Conservation (phyloP, 2,888 invertebrate genomes). For the Muschampia staudingeri region DNA sequence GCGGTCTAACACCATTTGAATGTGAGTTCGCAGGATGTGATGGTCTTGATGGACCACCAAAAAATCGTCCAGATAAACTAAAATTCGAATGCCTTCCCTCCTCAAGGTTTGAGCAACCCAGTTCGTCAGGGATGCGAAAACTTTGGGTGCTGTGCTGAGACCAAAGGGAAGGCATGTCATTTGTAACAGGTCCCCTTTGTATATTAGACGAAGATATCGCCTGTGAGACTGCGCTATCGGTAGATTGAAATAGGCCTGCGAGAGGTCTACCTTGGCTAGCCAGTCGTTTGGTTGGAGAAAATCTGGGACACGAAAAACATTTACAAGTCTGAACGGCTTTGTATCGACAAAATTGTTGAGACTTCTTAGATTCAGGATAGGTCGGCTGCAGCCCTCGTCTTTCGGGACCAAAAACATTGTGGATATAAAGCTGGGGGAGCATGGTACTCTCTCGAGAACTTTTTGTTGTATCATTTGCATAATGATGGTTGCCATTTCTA, state of each 20-base stretch:
- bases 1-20: no score
- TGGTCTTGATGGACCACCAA: no score
- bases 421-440: slow-evolving; percentile 42
- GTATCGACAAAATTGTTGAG: slow-evolving; percentile 46
- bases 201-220: slow-evolving; percentile 59
- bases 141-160: slow-evolving; percentile 56
- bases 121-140: slow-evolving; percentile 62
- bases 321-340: not conserved
- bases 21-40: no score
- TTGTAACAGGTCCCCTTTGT: slow-evolving; percentile 51
- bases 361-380: slow-evolving; percentile 62
- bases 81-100: not conserved
- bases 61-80: no score
- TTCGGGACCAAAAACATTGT: slow-evolving; percentile 58
- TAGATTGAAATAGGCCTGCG: slow-evolving; percentile 66
- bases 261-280: slow-evolving; percentile 63
- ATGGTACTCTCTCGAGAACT: slow-evolving; percentile 31
- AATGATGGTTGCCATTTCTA: slow-evolving; percentile 28
- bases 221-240: slow-evolving; percentile 50
- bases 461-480: slow-evolving; percentile 53
- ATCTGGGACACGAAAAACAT: not conserved
- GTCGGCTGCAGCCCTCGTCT: slow-evolving; percentile 58
- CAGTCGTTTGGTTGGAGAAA: slow-evolving; percentile 48
- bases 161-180: slow-evolving; percentile 65
- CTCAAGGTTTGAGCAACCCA: slow-evolving; percentile 66